Evolutionary conservation across 2,797 vertebrate genomes (phyloP).

Genomic region (Neopelma chrysocephalum): DNA sequence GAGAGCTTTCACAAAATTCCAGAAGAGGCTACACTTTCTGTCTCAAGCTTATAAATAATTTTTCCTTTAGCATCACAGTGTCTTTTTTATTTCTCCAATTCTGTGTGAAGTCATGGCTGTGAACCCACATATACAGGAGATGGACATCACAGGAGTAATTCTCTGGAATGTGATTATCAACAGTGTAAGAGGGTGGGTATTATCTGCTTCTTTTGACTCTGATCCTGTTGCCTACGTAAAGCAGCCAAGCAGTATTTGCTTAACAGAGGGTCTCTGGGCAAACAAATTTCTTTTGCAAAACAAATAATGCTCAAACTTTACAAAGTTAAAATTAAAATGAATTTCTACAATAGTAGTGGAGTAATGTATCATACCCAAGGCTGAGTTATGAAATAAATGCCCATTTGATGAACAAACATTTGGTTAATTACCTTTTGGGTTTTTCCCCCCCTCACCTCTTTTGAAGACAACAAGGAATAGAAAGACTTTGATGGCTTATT

Average conservation of each 20-base stretch:
- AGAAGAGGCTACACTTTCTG: not conserved
- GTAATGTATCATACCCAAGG: not conserved
- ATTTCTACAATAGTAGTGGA: not conserved
- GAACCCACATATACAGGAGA: not conserved
- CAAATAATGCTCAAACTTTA: not conserved
- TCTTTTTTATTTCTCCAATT: not conserved
- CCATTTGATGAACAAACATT: not conserved
- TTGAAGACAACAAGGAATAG: not conserved
- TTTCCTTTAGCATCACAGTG: not conserved
- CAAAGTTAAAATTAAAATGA: not conserved
- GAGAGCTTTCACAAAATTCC: not conserved
- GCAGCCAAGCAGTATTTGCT: not conserved
- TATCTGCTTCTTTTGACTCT: not conserved
- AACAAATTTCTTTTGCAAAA: not conserved
- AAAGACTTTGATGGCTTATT: not conserved
- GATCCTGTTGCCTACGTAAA: not conserved
- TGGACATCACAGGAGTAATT: not conserved
- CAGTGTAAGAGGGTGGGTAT: not conserved
- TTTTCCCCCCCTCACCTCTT: fast-evolving
- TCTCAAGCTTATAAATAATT: not conserved
- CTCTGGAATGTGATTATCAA: not conserved
- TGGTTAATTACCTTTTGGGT: not conserved
- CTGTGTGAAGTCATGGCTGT: not conserved
- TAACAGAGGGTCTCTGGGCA: not conserved
- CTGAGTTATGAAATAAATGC: not conserved